phyloP scores from a whole-genome alignment of 2,797 vertebrate genomes.

The Phyllotis vaccarum region DNA sequence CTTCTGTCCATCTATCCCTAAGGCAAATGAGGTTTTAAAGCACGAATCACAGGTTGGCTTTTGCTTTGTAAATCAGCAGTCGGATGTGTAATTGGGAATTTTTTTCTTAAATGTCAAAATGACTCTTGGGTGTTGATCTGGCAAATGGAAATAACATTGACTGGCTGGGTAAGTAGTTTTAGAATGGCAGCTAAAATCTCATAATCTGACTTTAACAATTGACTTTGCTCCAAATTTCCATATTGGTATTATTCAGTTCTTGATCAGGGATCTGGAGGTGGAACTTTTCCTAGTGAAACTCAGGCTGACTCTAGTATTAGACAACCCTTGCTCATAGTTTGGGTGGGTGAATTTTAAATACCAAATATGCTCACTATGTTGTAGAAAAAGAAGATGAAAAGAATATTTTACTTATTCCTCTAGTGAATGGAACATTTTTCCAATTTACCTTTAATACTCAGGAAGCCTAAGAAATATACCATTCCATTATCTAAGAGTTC shows the following conservation, averaged over 20 bases:
- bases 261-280: slow-evolving; percentile 72
- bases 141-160: slow-evolving; percentile 79
- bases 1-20: slow-evolving; percentile 80
- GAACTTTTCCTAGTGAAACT: slow-evolving; percentile 71
- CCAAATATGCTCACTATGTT: slow-evolving; percentile 68
- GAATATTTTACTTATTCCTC: slow-evolving; percentile 63
- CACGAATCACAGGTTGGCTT: slow-evolving; percentile 76
- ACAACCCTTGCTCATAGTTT: slow-evolving; percentile 60
- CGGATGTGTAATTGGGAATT: slow-evolving; percentile 77
- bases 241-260: slow-evolving; percentile 80
- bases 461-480: slow-evolving; percentile 68
- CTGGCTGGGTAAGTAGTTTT: slow-evolving; percentile 75
- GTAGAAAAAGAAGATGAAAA: slow-evolving; percentile 68
- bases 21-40: slow-evolving; percentile 76
- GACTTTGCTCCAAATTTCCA: slow-evolving; percentile 81
- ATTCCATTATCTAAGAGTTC: slow-evolving; percentile 73
- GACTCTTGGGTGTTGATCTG: slow-evolving; percentile 80
- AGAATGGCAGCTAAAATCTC: slow-evolving; percentile 80
- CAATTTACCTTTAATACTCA: slow-evolving; percentile 77
- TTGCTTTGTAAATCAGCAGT: slow-evolving; percentile 82
- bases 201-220: slow-evolving; percentile 81
- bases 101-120: slow-evolving; percentile 74
- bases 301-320: slow-evolving; percentile 58
- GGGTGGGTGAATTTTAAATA: slow-evolving; percentile 73
- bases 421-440: slow-evolving; percentile 67